Base-by-base conservation (phyloP, 2,888 invertebrate species). In the Choristoneura rosaceana region DNA sequence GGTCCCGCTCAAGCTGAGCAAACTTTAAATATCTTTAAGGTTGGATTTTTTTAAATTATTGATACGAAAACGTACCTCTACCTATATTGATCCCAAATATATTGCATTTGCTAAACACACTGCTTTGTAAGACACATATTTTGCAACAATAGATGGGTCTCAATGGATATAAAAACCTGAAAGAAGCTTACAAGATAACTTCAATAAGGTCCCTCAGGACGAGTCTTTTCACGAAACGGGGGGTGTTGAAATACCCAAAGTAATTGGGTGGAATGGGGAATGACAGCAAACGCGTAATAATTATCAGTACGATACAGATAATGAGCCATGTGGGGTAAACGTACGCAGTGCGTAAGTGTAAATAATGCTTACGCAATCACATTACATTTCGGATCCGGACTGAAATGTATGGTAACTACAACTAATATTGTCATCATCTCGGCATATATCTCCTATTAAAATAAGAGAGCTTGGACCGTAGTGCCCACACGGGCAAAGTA, bases 101-200 rank as follows among this genome's bases (percentile, higher is more conserved):
- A 43, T 69, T 69, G 14, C 41, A 61, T 41, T 10, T 43, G 33
- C 25, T 62, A 52, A 12, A 15, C 50, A 38, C 47, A 47, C 33
- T 43, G 7, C 33, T 34, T 62, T 12, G 55, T 9, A 62, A 52
- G 41, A 69, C 41, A 45, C 38, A 47, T 59, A 70, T 70, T 58
- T 45, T 45, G 38, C 38, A 34, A 47, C 47, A 59, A 70, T 59
- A 70, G 47, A 64, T 25, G 63, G 38, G 63, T 64, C 64, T 70
- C 58, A 38, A 64, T 64, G 70, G 70, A 45, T 47, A 60, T 17
- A 47, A 34, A 69, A 25, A 2, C 41, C 10, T 45, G 41, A 65
- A 59, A 38, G 25, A 52, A 55, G 45, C 14, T 34, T 45, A 33
- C 15, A 43, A 41, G 47, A 14, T 17, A 47, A 70, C 64, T 55